These are phyloP conservation scores for Saccopteryx leptura DNA, from an alignment of 2,113 vertebrate species.

Conservation along the genomic window DNA sequence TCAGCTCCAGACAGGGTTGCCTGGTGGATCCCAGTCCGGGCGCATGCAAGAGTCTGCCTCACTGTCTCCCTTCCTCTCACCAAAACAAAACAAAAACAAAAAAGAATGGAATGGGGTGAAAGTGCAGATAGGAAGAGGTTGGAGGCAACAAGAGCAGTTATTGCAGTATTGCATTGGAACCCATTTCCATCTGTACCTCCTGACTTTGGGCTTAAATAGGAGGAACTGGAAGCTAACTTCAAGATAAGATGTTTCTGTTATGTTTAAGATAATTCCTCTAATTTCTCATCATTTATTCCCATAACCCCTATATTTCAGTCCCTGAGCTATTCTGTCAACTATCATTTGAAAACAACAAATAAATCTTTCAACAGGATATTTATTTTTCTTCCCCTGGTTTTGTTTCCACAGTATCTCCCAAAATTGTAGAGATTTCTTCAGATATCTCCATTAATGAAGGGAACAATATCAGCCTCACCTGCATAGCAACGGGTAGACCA, in stretches of 20 bases:
- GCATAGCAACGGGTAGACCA: constrained; percentile 96
- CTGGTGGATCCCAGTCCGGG: too few relatives aligned
- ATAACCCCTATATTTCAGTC: neutral
- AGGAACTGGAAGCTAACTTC: constrained; percentile 14
- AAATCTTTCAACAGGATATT: constrained; percentile 1
- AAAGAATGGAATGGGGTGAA: neutral
- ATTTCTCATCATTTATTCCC: neutral
- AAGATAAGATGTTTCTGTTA: neutral
- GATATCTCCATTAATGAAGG: constrained; percentile 98
- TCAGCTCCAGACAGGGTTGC: too few relatives aligned
- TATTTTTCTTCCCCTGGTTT: constrained; percentile 61
- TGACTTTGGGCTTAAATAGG: neutral
- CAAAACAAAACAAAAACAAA: too few relatives aligned
- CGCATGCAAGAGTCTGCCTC: too few relatives aligned
- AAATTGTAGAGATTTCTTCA: constrained; percentile 96
- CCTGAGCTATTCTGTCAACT: neutral
- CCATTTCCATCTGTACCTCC: neutral
- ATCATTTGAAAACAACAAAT: neutral
- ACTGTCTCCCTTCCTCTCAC: too few relatives aligned
- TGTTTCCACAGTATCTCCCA: constrained; percentile 95
- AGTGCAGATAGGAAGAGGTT: neutral
- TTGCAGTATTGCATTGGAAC: neutral
- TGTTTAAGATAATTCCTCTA: neutral
- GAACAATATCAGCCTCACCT: constrained; percentile 96
- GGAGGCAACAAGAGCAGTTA: neutral